These are phyloP conservation scores for Sitophilus oryzae DNA, from an alignment of 1,140 invertebrate genomes.

Conservation along the genomic window DNA sequence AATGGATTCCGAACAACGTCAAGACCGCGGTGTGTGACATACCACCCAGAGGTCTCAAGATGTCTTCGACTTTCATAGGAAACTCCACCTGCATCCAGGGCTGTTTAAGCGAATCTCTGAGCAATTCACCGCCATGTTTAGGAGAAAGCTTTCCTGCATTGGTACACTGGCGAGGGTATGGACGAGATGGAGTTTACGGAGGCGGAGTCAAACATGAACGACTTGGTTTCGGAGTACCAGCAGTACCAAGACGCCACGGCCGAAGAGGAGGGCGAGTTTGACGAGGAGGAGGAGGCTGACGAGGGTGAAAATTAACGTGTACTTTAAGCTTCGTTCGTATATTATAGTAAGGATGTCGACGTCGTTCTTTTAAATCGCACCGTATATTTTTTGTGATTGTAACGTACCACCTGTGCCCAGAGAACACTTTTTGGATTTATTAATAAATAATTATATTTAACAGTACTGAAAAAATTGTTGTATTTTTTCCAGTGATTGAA, in stretches of 20 bases:
- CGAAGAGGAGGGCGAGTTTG: slow-evolving; percentile 72
- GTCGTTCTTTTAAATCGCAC: too few relatives aligned
- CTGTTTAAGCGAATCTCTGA: slow-evolving; percentile 86
- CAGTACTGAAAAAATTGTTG: too few relatives aligned
- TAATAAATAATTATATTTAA: too few relatives aligned
- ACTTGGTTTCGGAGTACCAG: slow-evolving; percentile 83
- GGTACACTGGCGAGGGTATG: slow-evolving; percentile 87
- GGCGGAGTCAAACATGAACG: slow-evolving; percentile 80
- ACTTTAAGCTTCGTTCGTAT: too few relatives aligned
- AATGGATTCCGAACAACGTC: slow-evolving; percentile 93
- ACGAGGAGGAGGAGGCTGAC: slow-evolving; percentile 63
- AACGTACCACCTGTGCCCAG: too few relatives aligned
- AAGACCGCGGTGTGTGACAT: slow-evolving; percentile 91
- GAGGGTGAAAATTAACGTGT: slow-evolving; percentile 48
- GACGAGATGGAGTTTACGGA: slow-evolving; percentile 79
- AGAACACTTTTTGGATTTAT: too few relatives aligned
- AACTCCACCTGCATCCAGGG: slow-evolving; percentile 86
- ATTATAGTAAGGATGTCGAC: too few relatives aligned
- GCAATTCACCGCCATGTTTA: slow-evolving; percentile 91
- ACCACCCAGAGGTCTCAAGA: slow-evolving; percentile 82
- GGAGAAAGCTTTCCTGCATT: slow-evolving; percentile 93
- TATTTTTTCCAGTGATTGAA: too few relatives aligned
- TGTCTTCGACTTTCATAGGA: slow-evolving; percentile 88
- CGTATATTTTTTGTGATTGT: too few relatives aligned
- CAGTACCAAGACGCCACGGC: slow-evolving; percentile 84